phyloP scores from a whole-genome alignment of 2,113 vertebrate species.

The Aplodontia rufa region DNA sequence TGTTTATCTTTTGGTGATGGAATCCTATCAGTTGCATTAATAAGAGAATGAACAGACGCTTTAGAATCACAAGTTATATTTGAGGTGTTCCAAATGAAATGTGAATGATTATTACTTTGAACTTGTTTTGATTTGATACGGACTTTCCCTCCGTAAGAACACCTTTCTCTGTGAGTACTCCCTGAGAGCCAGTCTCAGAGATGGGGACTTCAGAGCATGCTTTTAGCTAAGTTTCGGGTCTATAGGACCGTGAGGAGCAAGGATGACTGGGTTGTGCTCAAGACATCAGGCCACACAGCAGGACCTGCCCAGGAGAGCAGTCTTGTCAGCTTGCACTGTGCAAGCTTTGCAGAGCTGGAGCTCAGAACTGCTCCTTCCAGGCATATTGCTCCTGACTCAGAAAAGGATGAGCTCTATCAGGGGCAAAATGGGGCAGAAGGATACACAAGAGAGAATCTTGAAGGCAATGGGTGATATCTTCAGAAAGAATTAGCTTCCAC shows the following conservation, averaged over 20 bases:
- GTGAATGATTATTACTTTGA: not conserved
- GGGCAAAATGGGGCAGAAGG: not conserved
- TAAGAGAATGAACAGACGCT: not conserved
- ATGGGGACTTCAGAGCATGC: not conserved
- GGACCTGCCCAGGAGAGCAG: too few species aligned
- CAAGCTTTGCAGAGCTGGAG: not conserved
- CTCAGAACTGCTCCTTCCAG: not conserved
- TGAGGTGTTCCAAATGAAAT: not conserved
- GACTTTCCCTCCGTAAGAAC: not conserved
- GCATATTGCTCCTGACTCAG: not conserved
- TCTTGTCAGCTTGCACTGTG: not conserved
- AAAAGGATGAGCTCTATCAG: not conserved
- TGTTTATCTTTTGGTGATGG: not conserved
- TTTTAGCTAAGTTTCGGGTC: not conserved
- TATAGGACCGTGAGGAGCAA: not conserved
- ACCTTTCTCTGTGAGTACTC: not conserved
- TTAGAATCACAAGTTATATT: not conserved
- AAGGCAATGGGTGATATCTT: not conserved
- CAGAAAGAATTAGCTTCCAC: not conserved
- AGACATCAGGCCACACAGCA: not conserved
- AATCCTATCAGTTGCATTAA: not conserved
- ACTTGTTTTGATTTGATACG: not conserved
- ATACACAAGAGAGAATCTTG: not conserved
- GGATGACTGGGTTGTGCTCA: not conserved
- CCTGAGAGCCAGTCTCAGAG: not conserved